Evolutionary conservation across 2,888 invertebrate genomes (phyloP), one percentile per base, ranked within the genome.

Genomic region (Tenthredo notha): DNA sequence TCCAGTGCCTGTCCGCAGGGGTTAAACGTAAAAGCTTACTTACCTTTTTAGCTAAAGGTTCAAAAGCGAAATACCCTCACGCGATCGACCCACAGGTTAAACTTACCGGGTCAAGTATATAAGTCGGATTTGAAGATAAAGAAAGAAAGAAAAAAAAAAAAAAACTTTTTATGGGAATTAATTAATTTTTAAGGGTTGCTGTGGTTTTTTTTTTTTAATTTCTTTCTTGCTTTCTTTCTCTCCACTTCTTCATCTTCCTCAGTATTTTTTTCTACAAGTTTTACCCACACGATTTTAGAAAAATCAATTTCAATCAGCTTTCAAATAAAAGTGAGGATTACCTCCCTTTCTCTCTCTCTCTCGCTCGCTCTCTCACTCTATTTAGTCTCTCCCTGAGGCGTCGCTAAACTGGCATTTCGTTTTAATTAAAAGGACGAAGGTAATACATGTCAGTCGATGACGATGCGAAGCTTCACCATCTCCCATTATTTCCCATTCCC

Each of bases 11-110:
- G 61, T 80, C 61, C 80, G 40, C 33, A 50, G 58, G 61, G 58
- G 18, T 37, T 80, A 61, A 61, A 80, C 58, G 80, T 80, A 40
- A 80, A 80, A 61, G 80, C 40, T 80, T 80, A 80, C 61, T 80
- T 80, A 80, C 80, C 58, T 61, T 80, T 80, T 80, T 40, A 40
- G 61, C 58, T 40, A n/a, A 25, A 37, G 10, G 33, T 40, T 54
- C 80, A 37, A 21, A 80, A 61, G 21, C 80, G 58, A 61, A 61
- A 58, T 40, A 37, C 50, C 54, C 77, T 29, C 77, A 77, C 77
- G 77, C 50, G 29, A 77, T 43, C 74, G 10, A 67, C 43, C 43
- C 40, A 43, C 74, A 43, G n/a, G 50, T 21, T 50, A 29, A 77
- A 50, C 15, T 33, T 5, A 70, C 7, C 25, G 50, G 50, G 25